These are phyloP conservation scores for Caenorhabditis sp. DNA, from an alignment of 2,888 invertebrate species.

Conservation along the genomic window DNA sequence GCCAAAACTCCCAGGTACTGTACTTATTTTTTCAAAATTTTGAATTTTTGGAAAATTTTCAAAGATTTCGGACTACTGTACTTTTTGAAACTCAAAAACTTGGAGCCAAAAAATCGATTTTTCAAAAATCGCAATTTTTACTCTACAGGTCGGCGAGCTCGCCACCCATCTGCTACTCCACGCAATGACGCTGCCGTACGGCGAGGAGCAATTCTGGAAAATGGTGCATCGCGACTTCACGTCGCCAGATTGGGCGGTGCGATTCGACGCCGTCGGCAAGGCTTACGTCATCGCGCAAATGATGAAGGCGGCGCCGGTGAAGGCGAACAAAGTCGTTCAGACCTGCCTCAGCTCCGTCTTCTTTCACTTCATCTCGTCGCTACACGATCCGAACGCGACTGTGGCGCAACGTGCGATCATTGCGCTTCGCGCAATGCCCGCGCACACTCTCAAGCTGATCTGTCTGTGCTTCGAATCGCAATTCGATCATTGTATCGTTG, in stretches of 20 bases:
- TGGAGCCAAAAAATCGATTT: no score
- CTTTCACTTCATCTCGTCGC: slow-evolving; percentile 91
- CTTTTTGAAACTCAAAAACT: no score
- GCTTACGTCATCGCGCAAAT: slow-evolving; percentile 90
- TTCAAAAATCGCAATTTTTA: no score
- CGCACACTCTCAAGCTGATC: slow-evolving; percentile 58
- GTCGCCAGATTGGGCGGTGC: slow-evolving; percentile 83
- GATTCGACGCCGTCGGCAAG: slow-evolving; percentile 93
- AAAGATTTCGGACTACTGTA: no score
- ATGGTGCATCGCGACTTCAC: slow-evolving; percentile 94
- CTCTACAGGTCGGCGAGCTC: slow-evolving; percentile 88
- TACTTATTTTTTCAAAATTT: no score
- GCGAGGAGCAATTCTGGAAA: slow-evolving; percentile 93
- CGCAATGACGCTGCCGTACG: slow-evolving; percentile 90
- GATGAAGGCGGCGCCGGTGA: slow-evolving; percentile 87
- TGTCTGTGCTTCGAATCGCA: slow-evolving; percentile 90
- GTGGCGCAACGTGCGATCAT: slow-evolving; percentile 81
- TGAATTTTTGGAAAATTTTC: no score
- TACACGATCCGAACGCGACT: slow-evolving; percentile 92
- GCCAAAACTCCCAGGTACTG: no score
- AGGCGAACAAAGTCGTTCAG: slow-evolving; percentile 82
- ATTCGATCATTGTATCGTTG: slow-evolving; percentile 94
- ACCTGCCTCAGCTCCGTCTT: slow-evolving; percentile 94
- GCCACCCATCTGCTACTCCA: slow-evolving; percentile 91
- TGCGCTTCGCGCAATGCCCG: slow-evolving; percentile 64